Base-by-base conservation (phyloP, 2,888 invertebrate genomes). In the Eudasyphora cyanicolor region DNA sequence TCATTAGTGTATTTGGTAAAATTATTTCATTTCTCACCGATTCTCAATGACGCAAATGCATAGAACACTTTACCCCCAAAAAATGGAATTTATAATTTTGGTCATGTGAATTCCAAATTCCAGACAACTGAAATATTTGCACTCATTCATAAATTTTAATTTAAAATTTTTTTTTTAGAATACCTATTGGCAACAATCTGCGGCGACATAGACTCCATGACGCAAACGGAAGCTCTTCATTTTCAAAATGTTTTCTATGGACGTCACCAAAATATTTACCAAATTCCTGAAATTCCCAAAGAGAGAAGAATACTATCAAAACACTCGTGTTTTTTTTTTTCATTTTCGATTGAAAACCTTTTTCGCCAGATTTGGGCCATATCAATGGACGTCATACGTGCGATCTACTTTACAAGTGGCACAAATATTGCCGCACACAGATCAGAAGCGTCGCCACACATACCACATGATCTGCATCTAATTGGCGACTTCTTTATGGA, bases 371-470 rank as follows among this genome's bases (percentile, higher is more conserved):
- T 54, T 54, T 14, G 2, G 45, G 1, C 45, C 3, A 45, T n/a
- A 14, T 1, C n/a, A 45, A 45, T n/a, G 12, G n/a, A 45, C 45
- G 45, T 45, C 45, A 45, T 14, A n/a, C 45, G 79, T 79, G 73
- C 79, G 82, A 35, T 76, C 82, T 76, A 82, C 82, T 76, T 82
- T 69, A 79, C 76, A 83, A 83, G 79, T 83, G 82, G 82, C 79
- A 76, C 51, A 83, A 69, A 79, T 73, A 75, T 0, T 24, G 8
- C 4, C 24, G 6, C 21, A 14, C 10, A 38, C 10, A 14, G 38
- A 38, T 54, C 14, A 14, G n/a, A n/a, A n/a, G 24, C 27, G 24
- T 42, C 69, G 57, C 35, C 62, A 38, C 32, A 24, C 21, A 54
- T 57, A 54, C 42, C 82, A 79, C 76, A 79, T 83, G 73, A 82